These are phyloP conservation scores for Peromyscus melanophrys DNA, from an alignment of 2,797 vertebrate genomes.

Conservation along the genomic window DNA sequence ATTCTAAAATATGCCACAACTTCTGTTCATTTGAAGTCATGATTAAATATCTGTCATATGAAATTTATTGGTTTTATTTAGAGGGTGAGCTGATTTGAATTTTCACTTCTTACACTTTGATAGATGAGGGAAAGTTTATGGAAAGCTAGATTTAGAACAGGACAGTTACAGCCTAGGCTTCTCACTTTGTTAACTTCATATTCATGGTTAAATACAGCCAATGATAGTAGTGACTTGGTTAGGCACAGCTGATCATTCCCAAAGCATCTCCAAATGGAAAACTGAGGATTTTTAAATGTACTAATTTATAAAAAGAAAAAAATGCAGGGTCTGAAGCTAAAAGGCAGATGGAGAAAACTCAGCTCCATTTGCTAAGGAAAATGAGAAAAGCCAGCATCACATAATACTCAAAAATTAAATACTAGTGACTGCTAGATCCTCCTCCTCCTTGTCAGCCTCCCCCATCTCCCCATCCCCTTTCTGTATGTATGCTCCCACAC, in stretches of 20 bases:
- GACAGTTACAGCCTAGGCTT: slow-evolving; percentile 7
- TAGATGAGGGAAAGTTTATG: background rate
- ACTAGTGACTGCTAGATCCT: no score
- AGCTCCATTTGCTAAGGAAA: background rate
- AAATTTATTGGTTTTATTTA: slow-evolving; percentile 68
- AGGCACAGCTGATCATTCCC: background rate
- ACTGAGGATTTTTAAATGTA: background rate
- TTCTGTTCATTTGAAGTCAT: slow-evolving; percentile 54
- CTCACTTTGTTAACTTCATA: slow-evolving; percentile 24
- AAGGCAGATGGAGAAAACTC: slow-evolving; percentile 4
- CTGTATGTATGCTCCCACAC: background rate
- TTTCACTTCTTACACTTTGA: slow-evolving; percentile 42
- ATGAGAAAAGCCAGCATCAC: background rate
- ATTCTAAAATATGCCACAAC: slow-evolving; percentile 46
- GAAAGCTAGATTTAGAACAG: slow-evolving; percentile 47
- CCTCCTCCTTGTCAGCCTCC: background rate
- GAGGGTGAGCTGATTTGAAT: slow-evolving; percentile 5
- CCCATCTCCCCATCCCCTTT: background rate
- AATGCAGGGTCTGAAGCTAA: background rate
- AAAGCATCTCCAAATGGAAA: background rate
- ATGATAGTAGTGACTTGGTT: background rate
- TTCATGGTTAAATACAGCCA: slow-evolving; percentile 15
- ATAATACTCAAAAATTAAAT: background rate
- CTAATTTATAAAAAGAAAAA: slow-evolving; percentile 14
- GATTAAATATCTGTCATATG: slow-evolving; percentile 39